Conservation (phyloP, 2,797 vertebrate genomes). For the Thalassophryne amazonica region DNA sequence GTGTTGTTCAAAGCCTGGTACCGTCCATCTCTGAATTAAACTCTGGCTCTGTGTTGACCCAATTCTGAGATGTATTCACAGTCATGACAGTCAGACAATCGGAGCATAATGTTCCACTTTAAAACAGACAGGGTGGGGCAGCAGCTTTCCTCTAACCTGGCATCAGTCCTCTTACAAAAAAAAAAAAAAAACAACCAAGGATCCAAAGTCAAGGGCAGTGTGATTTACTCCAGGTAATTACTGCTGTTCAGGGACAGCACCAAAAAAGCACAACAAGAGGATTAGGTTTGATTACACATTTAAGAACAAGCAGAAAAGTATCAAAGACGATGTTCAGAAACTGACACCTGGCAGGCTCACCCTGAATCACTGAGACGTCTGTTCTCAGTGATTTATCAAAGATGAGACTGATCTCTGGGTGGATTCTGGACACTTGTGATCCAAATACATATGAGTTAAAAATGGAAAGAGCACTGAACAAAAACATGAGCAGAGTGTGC, state of each 20-base stretch:
- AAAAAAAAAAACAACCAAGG: slow-evolving; percentile 10
- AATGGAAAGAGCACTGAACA: neutral
- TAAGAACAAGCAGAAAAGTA: slow-evolving; percentile 53
- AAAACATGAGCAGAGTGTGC: neutral
- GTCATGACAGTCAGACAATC: slow-evolving; percentile 18
- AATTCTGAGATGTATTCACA: slow-evolving; percentile 24
- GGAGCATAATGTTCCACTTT: slow-evolving; percentile 25
- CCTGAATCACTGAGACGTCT: slow-evolving; percentile 54
- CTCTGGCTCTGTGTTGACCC: slow-evolving; percentile 15
- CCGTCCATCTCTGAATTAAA: slow-evolving; percentile 35
- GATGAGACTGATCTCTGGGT: slow-evolving; percentile 33
- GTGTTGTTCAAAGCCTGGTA: slow-evolving; percentile 24
- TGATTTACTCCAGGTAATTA: slow-evolving; percentile 58
- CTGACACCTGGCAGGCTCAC: slow-evolving; percentile 38
- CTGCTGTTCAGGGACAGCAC: slow-evolving; percentile 54
- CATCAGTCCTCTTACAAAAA: slow-evolving; percentile 39
- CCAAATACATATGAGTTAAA: slow-evolving; percentile 1
- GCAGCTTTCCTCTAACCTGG: slow-evolving; percentile 24
- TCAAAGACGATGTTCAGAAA: slow-evolving; percentile 56
- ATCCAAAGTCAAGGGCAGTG: slow-evolving; percentile 47
- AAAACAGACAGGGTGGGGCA: slow-evolving; percentile 33
- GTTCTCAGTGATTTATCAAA: slow-evolving; percentile 43
- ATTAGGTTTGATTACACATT: slow-evolving; percentile 66
- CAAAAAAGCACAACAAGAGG: slow-evolving; percentile 61
- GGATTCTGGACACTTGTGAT: slow-evolving; percentile 30